Evolutionary conservation across 2,797 vertebrate genomes (phyloP), one percentile per base, ranked within the genome.

Genomic region (Enteromius viviparus): DNA sequence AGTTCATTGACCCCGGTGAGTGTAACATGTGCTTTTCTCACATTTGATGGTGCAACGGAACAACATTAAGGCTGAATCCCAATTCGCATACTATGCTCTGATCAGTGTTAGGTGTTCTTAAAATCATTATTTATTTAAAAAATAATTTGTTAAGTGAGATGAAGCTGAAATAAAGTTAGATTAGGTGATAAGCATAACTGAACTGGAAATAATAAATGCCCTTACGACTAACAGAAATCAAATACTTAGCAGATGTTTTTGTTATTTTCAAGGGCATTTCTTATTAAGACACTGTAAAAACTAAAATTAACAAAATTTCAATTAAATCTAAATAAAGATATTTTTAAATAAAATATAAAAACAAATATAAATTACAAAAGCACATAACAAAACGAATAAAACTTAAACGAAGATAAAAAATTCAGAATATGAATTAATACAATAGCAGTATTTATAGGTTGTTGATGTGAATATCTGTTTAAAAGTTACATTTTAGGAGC

Each of bases 21-120:
- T 23, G 14, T 17, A 29, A 64, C 42, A 37, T n/a, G 51, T 34
- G 11, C 65, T 60, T 76, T 79, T 70, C 74, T 34, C 62, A 76
- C 53, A 14, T 69, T 32, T 32, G 62, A 66, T 21, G 42, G 76
- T 3, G 32, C 64, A 42, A 80, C 76, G 12, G 26, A 26, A 17
- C 4, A 26, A 3, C 14, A 1, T 40, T 60, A 15, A 34, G 55
- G 34, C 15, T 42, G 10, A 71, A 69, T 60, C 15, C 1, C 53
- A 26, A 6, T 76, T 26, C 4, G 8, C 37, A 1, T 29, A 40
- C 75, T 29, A 3, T n/a, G 21, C 29, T 53, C 15, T 47, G 2
- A n/a, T 74, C 29, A 34, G 4, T 51, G 70, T 34, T 32, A 60
- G 26, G 19, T 74, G 32, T 51, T 32, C 26, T 21, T 51, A 51